phyloP scores from a whole-genome alignment of 35 echinoderm and acorn worm genomes.

The Apostichopus japonicus region DNA sequence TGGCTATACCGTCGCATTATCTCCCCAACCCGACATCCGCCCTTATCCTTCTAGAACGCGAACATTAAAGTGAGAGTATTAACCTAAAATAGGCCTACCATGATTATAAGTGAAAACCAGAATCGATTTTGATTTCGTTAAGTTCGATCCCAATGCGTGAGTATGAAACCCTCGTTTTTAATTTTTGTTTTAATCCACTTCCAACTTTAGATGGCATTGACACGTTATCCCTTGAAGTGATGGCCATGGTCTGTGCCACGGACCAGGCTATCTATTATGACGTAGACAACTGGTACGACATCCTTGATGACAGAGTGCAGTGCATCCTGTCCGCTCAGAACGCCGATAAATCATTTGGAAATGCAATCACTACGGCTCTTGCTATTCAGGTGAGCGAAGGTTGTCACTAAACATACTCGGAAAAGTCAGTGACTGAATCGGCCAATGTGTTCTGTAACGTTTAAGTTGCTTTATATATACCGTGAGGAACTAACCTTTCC shows the following conservation, averaged over 20 bases:
- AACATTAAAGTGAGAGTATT: not conserved
- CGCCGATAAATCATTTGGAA: not conserved
- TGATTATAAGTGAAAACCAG: not conserved
- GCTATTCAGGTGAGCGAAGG: not conserved
- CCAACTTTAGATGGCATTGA: not conserved
- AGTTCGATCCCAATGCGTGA: too few species aligned
- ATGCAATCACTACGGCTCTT: conserved; percentile 27
- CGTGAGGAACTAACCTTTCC: too few species aligned
- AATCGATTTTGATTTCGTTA: too few species aligned
- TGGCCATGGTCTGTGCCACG: conserved; percentile 23
- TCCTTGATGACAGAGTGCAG: not conserved
- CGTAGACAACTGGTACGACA: not conserved
- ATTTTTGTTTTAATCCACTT: not conserved
- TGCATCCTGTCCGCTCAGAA: conserved; percentile 5
- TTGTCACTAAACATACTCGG: too few species aligned
- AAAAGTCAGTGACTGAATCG: too few species aligned
- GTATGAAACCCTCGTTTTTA: not conserved
- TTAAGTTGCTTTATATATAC: too few species aligned
- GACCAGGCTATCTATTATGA: not conserved
- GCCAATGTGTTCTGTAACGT: too few species aligned
- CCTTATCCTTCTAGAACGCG: not conserved
- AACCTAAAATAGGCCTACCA: not conserved
- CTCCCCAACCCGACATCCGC: too few species aligned
- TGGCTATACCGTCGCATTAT: too few species aligned
- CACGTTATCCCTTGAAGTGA: conserved; percentile 7